phyloP scores from a whole-genome alignment of 2,888 invertebrate genomes.

The Hypselothyrea guttata region DNA sequence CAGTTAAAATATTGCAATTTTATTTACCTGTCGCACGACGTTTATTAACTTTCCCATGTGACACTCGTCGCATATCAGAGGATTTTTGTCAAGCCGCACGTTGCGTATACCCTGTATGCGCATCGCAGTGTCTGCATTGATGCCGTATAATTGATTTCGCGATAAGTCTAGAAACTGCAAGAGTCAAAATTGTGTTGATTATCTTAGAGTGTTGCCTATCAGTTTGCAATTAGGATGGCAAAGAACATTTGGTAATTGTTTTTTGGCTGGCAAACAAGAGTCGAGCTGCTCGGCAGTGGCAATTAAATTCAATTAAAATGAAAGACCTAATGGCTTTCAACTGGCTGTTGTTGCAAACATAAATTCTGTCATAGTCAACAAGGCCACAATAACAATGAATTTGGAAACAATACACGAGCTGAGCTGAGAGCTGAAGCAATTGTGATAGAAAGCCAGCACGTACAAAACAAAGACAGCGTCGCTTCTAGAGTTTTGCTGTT shows the following conservation, averaged over 20 bases:
- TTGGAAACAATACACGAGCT: conserved; percentile 36
- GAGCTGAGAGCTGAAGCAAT: too few relatives aligned
- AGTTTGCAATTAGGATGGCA: conserved; percentile 53
- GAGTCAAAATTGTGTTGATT: neutral
- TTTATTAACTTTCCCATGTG: conserved; percentile 83
- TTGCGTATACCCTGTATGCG: conserved; percentile 81
- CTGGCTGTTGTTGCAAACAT: conserved; percentile 55
- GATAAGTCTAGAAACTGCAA: conserved; percentile 87
- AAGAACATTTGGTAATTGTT: conserved; percentile 28
- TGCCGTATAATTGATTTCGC: conserved; percentile 87
- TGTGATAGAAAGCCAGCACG: conserved; percentile 26
- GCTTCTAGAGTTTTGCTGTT: neutral
- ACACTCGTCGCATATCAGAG: conserved; percentile 82
- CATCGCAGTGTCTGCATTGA: conserved; percentile 80
- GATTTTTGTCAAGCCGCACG: conserved; percentile 82
- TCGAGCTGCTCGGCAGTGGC: conserved; percentile 44
- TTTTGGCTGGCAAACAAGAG: conserved; percentile 27
- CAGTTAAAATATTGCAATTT: conserved; percentile 15
- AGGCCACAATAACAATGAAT: conserved; percentile 24
- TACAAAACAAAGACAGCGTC: conserved; percentile 14
- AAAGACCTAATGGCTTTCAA: conserved; percentile 68
- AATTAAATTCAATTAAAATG: conserved; percentile 76
- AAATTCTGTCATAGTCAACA: conserved; percentile 62
- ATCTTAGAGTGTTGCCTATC: conserved; percentile 43
- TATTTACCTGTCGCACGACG: conserved; percentile 81